Evolutionary conservation across 2,888 invertebrate genomes (phyloP).

Genomic region (Dromius quadrimaculatus): DNA sequence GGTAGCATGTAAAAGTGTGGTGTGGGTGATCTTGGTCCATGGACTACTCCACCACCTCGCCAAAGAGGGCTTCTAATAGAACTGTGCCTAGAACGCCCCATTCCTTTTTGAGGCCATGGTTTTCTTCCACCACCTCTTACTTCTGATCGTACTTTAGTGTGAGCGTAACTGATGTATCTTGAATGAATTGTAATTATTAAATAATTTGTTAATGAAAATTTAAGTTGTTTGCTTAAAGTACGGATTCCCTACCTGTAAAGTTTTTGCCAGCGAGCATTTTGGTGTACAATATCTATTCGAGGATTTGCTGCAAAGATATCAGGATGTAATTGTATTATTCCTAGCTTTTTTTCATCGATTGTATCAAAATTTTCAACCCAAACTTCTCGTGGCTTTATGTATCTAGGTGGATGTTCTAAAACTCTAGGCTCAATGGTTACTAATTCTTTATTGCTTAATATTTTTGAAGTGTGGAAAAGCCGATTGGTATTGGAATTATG

Average conservation of each 20-base stretch:
- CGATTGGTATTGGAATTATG: constrained; percentile 7
- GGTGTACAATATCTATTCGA: constrained; percentile 86
- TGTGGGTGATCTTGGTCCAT: constrained; percentile 93
- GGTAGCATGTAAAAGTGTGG: constrained; percentile 96
- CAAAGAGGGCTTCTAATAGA: constrained; percentile 92
- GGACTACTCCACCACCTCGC: constrained; percentile 84
- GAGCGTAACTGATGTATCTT: constrained; percentile 84
- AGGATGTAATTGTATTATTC: constrained; percentile 90
- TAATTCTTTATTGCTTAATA: constrained; percentile 34
- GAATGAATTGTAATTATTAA: no score
- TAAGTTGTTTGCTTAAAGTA: no score
- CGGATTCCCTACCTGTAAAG: no score
- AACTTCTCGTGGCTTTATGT: constrained; percentile 78
- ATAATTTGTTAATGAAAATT: no score
- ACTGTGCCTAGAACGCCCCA: constrained; percentile 91
- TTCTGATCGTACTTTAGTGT: constrained; percentile 85
- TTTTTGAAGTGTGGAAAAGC: constrained; percentile 26
- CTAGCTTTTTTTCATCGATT: constrained; percentile 81
- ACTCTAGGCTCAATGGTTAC: constrained; percentile 61
- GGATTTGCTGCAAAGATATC: constrained; percentile 86
- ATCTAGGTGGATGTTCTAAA: constrained; percentile 69
- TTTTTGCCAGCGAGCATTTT: constrained; percentile 89
- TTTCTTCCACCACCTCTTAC: constrained; percentile 90
- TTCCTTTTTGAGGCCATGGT: constrained; percentile 97
- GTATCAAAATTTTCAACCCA: constrained; percentile 90